Percentiles rank a stretch among this genome's conserved stretches.
phyloP scores from a whole-genome alignment of 2,113 vertebrate species.

The Vidua macroura region DNA sequence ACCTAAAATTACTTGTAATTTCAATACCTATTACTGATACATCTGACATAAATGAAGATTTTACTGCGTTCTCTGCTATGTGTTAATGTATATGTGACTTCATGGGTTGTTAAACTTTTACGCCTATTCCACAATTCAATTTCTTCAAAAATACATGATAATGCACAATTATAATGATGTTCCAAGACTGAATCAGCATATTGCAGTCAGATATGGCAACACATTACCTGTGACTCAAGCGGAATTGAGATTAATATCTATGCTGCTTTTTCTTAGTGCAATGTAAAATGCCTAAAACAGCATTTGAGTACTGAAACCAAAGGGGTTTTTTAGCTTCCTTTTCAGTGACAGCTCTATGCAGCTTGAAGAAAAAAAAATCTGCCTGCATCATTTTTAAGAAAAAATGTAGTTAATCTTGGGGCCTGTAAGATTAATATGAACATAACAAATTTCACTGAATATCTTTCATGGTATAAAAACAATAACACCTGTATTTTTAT shows the following conservation, averaged over 20 bases:
- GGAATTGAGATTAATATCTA: constrained; percentile 11
- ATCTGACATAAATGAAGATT: neutral
- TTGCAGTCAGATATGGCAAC: constrained; percentile 7
- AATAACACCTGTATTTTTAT: neutral
- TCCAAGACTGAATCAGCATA: constrained; percentile 25
- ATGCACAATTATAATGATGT: neutral
- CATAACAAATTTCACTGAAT: neutral
- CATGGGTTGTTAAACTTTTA: constrained; percentile 14
- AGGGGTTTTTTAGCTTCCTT: neutral
- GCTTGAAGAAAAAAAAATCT: neutral
- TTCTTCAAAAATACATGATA: neutral
- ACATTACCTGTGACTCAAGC: neutral
- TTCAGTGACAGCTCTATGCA: neutral
- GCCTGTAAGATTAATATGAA: neutral
- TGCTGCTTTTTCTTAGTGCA: constrained; percentile 12
- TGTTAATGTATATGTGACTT: neutral
- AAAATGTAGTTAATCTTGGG: neutral
- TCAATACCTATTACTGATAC: neutral
- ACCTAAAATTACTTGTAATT: constrained; percentile 10
- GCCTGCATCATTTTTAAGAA: neutral
- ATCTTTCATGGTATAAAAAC: neutral
- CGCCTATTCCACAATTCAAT: constrained; percentile 33
- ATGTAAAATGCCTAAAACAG: neutral
- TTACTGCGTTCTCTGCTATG: neutral
- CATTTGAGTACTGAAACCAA: neutral